Base-by-base conservation (phyloP, 1,140 invertebrate genomes). In the Phymorhynchus buccinoides region DNA sequence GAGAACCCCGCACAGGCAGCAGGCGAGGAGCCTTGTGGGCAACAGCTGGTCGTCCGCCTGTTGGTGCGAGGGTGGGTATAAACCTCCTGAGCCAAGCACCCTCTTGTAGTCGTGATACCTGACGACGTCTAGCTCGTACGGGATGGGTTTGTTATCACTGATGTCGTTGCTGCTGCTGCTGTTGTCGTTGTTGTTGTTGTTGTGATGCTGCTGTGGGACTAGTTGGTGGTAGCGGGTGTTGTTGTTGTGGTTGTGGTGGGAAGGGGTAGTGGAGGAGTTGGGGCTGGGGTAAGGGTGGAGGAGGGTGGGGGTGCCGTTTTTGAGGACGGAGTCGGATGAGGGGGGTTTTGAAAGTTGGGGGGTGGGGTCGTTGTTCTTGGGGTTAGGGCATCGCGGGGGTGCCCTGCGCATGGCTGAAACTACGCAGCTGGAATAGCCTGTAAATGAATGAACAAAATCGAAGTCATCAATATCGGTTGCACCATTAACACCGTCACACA, bases 371-470 rank as follows among this genome's bases (percentile, higher is more conserved):
- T 6, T 48, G 35, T 7, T 6, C 30, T 35, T 71, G 30, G 68
- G 68, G n/a, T 71, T 32, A 4, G 68, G 68, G 68, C 68, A 71
- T 9, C 30, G 75, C 18, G 75, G 41, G 39, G 75, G 75, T 12
- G 30, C 68, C 30, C 68, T 71, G 68, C 68, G 68, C 7, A 71
- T 32, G 6, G 68, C 68, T 32, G 80, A 56, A 16, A 81, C 80
- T 4, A 81, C 80, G 27, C 80, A 81, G 80, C 42, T 81, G 2
- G 80, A 56, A 56, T 81, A 81, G 56, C 80, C 80, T 81, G 80
- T 22, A 52, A 62, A 68, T 27, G n/a, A 44, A 16, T 12, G 32
- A 78, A 6, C 12, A 30, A 73, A n/a, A 35, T 16, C 41, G 16
- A 39, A 3, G 35, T 78, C 6, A 16, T 9, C 14, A 7, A 71